A percentile compares a stretch with the other conserved stretches of the same genome.
These are phyloP conservation scores for Bombylius discolor DNA, from an alignment of 2,888 invertebrate species.

Conservation along the genomic window DNA sequence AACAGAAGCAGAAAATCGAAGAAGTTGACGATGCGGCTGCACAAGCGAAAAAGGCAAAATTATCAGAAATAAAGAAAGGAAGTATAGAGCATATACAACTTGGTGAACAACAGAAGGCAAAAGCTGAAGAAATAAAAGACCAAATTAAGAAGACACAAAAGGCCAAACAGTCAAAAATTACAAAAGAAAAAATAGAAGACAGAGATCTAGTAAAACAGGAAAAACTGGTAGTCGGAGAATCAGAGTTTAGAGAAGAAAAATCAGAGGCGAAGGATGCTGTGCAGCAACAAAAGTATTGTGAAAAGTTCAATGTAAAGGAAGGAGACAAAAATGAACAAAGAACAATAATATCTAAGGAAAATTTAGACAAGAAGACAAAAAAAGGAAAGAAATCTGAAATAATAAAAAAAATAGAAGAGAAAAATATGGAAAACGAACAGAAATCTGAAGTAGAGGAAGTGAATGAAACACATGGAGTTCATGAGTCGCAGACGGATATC, in stretches of 20 bases:
- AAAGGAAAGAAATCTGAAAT: neutral
- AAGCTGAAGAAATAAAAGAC: no score
- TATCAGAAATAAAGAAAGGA: conserved; percentile 13
- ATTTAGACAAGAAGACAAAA: neutral
- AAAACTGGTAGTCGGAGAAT: no score
- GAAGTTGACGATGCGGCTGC: neutral
- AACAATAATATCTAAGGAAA: neutral
- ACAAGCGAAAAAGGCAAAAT: conserved; percentile 7
- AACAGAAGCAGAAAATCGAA: neutral
- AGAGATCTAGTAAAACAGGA: conserved; percentile 13
- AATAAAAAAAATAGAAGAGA: neutral
- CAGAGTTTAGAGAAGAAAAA: no score
- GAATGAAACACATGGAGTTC: neutral
- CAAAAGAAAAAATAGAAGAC: conserved; percentile 17
- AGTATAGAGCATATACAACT: neutral
- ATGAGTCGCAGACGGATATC: neutral
- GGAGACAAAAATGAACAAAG: neutral
- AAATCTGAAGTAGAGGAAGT: conserved; percentile 8
- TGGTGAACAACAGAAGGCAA: no score
- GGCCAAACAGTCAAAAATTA: conserved; percentile 15
- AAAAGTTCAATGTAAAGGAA: no score
- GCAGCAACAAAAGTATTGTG: no score
- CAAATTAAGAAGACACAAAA: neutral
- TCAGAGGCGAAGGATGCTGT: no score
- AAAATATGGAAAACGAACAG: neutral